Base-by-base conservation (phyloP, 1,140 invertebrate species). In the Leptinotarsa lineolata region DNA sequence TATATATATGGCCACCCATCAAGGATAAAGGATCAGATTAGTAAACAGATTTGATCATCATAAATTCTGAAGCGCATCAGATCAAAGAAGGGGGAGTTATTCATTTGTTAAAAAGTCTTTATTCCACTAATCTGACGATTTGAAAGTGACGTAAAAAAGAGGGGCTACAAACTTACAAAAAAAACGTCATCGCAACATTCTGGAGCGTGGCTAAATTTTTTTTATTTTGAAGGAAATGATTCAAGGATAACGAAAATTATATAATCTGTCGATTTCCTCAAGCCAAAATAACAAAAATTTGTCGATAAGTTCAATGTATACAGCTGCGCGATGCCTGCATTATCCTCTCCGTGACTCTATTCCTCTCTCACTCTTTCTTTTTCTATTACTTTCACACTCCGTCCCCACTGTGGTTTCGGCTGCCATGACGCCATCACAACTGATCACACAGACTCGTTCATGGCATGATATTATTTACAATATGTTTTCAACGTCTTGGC, bases 21-120 rank as follows among this genome's bases (percentile, higher is more conserved):
- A 65, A 39, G 63, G 21, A 66, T 66, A 66, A 24, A 66, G 64
- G 64, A 66, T 66, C 22, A 66, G 64, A 66, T 66, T 30, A 66
- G 64, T 24, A 2, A 66, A 66, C 39, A 66, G 30, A 66, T 15
- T 30, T n/a, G 21, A 66, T 66, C 22, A 66, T 66, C 64, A 30
- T 5, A 66, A 44, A 66, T 66, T 66, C 13, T 66, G 22, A 22
- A 66, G 64, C n/a, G 64, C 21, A 4, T 63, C 60, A 63, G 60
- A 22, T 63, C 4, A 63, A 63, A 1, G 8, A 18, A 63, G 60
- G 46, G 46, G 8, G 15, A 54, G 13, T 54, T 54, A 54, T 11
- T 54, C 12, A 54, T 11, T 0, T 54, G 20, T 16, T 63, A 63
- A 24, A 63, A 63, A 21, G 20, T 63, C 16, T 63, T 18, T 63